phyloP scores from a whole-genome alignment of 2,113 vertebrate genomes.

The Oreamnos americanus region DNA sequence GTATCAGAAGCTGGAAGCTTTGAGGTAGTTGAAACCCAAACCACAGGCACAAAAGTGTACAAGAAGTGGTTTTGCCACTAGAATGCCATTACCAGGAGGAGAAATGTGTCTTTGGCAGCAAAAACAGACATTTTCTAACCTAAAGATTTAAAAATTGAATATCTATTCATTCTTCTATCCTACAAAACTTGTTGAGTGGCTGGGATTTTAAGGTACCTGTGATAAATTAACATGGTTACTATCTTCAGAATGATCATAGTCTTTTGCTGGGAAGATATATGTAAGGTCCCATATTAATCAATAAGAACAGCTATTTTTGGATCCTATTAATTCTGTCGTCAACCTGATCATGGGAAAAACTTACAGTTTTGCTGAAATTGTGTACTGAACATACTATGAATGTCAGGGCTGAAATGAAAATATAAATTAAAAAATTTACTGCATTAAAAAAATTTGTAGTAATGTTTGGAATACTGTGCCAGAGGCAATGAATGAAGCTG shows the following conservation, averaged over 20 bases:
- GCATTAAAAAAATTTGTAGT: not conserved
- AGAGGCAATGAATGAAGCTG: not conserved
- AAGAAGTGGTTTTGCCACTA: not conserved
- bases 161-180: not conserved
- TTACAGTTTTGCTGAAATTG: not conserved
- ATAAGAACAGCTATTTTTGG: not conserved
- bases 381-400: not conserved
- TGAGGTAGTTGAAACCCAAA: not conserved
- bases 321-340: not conserved
- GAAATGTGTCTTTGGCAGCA: not conserved
- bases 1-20: not conserved
- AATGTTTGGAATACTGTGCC: not conserved
- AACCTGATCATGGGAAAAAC: not conserved
- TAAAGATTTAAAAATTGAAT: not conserved
- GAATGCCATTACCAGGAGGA: not conserved
- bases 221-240: not conserved
- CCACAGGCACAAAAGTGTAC: not conserved
- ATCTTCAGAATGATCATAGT: not conserved
- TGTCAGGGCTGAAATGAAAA: not conserved
- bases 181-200: not conserved
- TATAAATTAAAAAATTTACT: not conserved
- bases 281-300: not conserved
- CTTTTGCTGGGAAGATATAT: not conserved
- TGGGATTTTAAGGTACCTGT: not conserved
- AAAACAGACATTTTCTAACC: not conserved